These are phyloP conservation scores for Drosophila affinis DNA, from an alignment of 2,888 invertebrate species.

Conservation along the genomic window DNA sequence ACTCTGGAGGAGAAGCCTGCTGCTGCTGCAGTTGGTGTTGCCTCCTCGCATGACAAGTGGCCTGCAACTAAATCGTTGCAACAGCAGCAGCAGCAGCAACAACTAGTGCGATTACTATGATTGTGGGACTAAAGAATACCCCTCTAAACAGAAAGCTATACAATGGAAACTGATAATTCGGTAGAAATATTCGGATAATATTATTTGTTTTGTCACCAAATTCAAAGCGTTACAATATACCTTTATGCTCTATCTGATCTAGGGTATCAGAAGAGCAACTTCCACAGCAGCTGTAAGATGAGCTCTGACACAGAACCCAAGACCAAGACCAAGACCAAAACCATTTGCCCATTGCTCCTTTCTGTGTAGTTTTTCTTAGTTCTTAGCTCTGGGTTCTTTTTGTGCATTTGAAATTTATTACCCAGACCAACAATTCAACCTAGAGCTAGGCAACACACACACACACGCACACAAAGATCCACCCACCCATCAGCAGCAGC, in stretches of 20 bases:
- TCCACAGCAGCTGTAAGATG: conserved; percentile 50
- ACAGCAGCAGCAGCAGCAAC: conserved; percentile 24
- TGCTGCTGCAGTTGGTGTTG: conserved; percentile 41
- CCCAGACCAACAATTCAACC: conserved; percentile 21
- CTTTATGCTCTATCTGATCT: background rate
- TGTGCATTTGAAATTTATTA: conserved; percentile 53
- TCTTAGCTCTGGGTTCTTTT: conserved; percentile 4
- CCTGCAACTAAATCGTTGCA: conserved; percentile 55
- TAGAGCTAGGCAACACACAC: conserved; percentile 11
- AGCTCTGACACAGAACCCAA: conserved; percentile 42
- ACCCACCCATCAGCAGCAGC: conserved; percentile 25
- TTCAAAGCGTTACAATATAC: background rate
- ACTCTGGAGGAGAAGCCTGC: conserved; percentile 43
- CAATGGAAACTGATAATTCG: background rate
- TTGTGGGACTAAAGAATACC: background rate
- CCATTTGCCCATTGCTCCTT: conserved; percentile 12
- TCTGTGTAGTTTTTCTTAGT: conserved; percentile 10
- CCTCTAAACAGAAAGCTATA: background rate
- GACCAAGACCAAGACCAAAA: conserved; percentile 22
- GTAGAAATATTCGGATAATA: background rate
- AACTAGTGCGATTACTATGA: background rate
- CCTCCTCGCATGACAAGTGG: conserved; percentile 72
- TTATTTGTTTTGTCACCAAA: too few species aligned
- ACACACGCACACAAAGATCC: background rate
- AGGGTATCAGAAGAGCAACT: conserved; percentile 9